Evolutionary conservation across 2,888 invertebrate species (phyloP).

Genomic region (Lamproptera curius): DNA sequence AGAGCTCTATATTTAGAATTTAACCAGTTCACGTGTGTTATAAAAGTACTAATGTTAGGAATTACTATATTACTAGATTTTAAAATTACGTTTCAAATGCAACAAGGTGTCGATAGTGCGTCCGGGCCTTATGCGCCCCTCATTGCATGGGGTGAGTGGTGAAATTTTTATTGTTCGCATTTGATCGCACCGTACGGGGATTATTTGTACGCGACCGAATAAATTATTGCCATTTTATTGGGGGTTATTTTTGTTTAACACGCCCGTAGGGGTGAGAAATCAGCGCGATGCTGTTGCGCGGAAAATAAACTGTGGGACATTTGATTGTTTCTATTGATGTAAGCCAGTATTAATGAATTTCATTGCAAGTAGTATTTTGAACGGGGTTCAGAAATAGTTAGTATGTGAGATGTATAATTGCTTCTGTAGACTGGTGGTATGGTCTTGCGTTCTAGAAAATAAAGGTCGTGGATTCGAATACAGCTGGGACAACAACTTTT

Average conservation of each 20-base stretch:
- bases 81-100: too few species aligned
- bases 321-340: background rate
- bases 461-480: too few species aligned
- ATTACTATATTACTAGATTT: too few species aligned
- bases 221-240: constrained; percentile 56
- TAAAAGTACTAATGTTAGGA: too few species aligned
- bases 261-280: constrained; percentile 11
- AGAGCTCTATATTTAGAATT: too few species aligned
- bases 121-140: constrained; percentile 21
- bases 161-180: constrained; percentile 63
- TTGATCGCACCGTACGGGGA: constrained; percentile 45
- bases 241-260: constrained; percentile 21
- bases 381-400: too few species aligned
- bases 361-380: constrained; percentile 27
- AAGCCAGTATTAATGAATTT: background rate
- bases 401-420: too few species aligned
- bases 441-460: too few species aligned
- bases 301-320: background rate
- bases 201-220: constrained; percentile 52
- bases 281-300: background rate
- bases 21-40: too few species aligned
- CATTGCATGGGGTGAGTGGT: constrained; percentile 32
- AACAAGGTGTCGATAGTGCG: background rate
- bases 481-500: too few species aligned
- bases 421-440: too few species aligned